Percentiles rank a stretch among this genome's conserved stretches.
Evolutionary conservation across 2,888 invertebrate species (phyloP).

Genomic region (Xestia ashworthii): DNA sequence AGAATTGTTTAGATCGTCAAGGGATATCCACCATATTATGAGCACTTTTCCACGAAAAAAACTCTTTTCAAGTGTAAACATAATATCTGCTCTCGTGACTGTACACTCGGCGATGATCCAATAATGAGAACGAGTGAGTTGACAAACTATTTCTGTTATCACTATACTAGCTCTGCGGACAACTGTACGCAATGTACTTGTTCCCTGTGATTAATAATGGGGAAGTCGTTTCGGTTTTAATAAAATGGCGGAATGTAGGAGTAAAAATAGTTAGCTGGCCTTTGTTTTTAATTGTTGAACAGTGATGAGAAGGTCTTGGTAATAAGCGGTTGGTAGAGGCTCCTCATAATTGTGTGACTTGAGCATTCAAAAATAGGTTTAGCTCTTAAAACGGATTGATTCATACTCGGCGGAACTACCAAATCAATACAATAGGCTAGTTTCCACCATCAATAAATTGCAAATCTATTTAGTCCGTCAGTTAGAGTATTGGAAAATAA

Average conservation of each 20-base stretch:
- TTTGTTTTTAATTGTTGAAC: conserved; percentile 15
- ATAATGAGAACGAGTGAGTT: conserved; percentile 31
- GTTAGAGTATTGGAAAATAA: too few relatives aligned
- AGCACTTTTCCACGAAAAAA: too few relatives aligned
- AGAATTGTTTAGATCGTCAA: too few relatives aligned
- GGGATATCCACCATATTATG: not conserved
- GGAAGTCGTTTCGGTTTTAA: conserved; percentile 18
- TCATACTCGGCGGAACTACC: too few relatives aligned
- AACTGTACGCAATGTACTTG: conserved; percentile 10
- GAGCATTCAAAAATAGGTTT: too few relatives aligned
- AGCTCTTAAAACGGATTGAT: too few relatives aligned
- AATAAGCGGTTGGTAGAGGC: not conserved
- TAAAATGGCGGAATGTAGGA: conserved; percentile 5
- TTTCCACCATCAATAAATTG: too few relatives aligned
- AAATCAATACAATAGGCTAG: too few relatives aligned
- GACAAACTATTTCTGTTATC: conserved; percentile 59
- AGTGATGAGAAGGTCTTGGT: not conserved
- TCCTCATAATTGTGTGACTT: too few relatives aligned
- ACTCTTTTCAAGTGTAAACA: not conserved
- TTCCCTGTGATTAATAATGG: conserved; percentile 15
- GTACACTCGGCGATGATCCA: conserved; percentile 57
- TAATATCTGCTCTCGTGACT: not conserved
- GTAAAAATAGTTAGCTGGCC: not conserved
- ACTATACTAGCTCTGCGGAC: conserved; percentile 17
- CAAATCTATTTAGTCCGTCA: too few relatives aligned